Evolutionary conservation across 1,140 invertebrate genomes (phyloP).

Genomic region (Adoxophyes honmai): DNA sequence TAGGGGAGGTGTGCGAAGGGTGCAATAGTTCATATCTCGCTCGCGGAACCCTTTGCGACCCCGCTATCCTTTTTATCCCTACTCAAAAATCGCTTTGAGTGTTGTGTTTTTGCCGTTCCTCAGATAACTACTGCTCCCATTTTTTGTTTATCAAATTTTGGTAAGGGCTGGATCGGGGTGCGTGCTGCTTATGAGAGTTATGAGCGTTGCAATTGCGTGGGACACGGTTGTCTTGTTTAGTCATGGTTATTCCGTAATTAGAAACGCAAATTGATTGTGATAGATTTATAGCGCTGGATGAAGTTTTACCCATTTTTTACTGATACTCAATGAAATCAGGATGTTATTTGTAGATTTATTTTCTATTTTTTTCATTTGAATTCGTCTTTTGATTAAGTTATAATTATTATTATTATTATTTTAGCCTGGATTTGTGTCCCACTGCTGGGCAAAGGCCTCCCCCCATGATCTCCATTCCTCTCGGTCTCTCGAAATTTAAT

Average conservation of each 20-base stretch:
- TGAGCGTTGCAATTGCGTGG: not conserved
- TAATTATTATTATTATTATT: too few relatives aligned
- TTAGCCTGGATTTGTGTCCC: too few relatives aligned
- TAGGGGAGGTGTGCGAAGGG: constrained; percentile 50
- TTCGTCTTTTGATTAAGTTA: too few relatives aligned
- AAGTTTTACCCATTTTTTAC: too few relatives aligned
- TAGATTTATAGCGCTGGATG: too few relatives aligned
- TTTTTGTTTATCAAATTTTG: constrained; percentile 58
- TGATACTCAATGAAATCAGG: too few relatives aligned
- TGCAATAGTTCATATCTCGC: constrained; percentile 55
- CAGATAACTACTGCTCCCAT: constrained; percentile 58
- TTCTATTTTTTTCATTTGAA: too few relatives aligned
- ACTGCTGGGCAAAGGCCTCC: too few relatives aligned
- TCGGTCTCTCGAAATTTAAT: too few relatives aligned
- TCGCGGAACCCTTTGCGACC: constrained; percentile 30
- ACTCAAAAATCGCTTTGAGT: constrained; percentile 63
- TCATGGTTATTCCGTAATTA: not conserved
- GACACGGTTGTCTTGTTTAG: not conserved
- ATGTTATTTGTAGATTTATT: too few relatives aligned
- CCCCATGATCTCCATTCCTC: too few relatives aligned
- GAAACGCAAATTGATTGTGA: too few relatives aligned
- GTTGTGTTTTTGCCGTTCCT: constrained; percentile 47
- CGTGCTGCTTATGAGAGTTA: constrained; percentile 14
- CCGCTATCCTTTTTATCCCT: constrained; percentile 64
- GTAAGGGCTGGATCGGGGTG: constrained; percentile 39